Evolutionary conservation across 2,888 invertebrate genomes (phyloP).

Genomic region (Thereva nobilitata): DNA sequence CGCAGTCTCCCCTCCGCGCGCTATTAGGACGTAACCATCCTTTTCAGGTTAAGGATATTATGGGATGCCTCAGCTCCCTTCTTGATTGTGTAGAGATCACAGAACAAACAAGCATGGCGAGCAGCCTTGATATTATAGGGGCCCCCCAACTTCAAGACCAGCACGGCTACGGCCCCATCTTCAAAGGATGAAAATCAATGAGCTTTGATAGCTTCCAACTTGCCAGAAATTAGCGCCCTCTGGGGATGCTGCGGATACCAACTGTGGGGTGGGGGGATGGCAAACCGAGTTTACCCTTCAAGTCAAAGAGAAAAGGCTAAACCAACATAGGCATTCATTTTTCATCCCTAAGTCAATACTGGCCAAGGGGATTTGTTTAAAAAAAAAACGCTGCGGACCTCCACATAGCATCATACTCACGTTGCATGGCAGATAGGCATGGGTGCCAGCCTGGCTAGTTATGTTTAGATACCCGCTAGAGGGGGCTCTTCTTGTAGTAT

Average conservation of each 20-base stretch:
- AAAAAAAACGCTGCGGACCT: conserved; percentile 21
- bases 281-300: conserved; percentile 1
- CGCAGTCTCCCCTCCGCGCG: too few relatives aligned
- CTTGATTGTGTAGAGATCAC: conserved; percentile 3
- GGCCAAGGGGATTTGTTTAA: conserved; percentile 23
- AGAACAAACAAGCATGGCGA: conserved; percentile 7
- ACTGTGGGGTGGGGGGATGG: too few relatives aligned
- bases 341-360: conserved; percentile 29
- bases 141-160: conserved; percentile 14
- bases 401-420: conserved; percentile 56
- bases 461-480: conserved; percentile 37
- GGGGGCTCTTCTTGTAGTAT: not conserved
- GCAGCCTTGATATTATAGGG: conserved; percentile 19
- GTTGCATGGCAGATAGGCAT: conserved; percentile 89
- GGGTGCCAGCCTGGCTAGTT: conserved; percentile 50
- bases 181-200: conserved; percentile 11
- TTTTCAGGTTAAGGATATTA: too few relatives aligned
- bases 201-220: not conserved
- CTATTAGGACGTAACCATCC: too few relatives aligned
- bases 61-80: not conserved
- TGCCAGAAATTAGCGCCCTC: not conserved
- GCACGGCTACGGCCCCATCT: not conserved
- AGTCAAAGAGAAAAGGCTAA: conserved; percentile 20
- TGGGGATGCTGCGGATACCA: not conserved
- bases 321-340: conserved; percentile 29